phyloP scores from a whole-genome alignment of 2,113 vertebrate genomes.

The Cercocebus atys region DNA sequence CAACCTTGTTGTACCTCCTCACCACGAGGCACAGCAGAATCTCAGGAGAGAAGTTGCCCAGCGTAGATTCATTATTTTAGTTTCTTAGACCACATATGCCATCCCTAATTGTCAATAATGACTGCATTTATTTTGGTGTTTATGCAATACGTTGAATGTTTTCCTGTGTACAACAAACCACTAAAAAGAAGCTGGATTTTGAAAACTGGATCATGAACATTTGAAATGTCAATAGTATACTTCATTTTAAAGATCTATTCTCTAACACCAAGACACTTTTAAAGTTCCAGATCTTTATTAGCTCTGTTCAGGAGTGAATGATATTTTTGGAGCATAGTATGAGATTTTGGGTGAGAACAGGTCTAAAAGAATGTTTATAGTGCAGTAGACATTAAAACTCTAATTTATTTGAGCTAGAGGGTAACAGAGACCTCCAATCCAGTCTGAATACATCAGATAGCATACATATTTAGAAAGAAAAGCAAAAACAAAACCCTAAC shows the following conservation, averaged over 20 bases:
- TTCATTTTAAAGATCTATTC: neutral
- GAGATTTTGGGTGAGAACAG: neutral
- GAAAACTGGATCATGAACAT: neutral
- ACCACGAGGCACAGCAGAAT: neutral
- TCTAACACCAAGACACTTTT: neutral
- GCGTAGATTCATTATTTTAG: neutral
- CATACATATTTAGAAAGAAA: neutral
- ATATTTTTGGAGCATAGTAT: neutral
- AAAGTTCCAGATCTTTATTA: neutral
- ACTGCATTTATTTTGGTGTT: neutral
- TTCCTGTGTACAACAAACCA: neutral
- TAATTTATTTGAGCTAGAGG: neutral
- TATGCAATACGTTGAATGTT: neutral
- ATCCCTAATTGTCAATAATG: neutral
- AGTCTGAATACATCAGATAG: neutral
- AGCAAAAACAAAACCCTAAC: neutral
- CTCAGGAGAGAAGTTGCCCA: neutral
- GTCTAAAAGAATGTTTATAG: neutral
- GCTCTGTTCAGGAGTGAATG: neutral
- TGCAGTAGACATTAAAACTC: neutral
- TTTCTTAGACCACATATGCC: neutral
- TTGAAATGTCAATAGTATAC: slow-evolving; percentile 4
- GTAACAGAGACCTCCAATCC: neutral
- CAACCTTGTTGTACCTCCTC: neutral
- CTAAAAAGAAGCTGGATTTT: neutral